Base-by-base conservation (phyloP, 2,888 invertebrate species). In the Cheilosia impressa region DNA sequence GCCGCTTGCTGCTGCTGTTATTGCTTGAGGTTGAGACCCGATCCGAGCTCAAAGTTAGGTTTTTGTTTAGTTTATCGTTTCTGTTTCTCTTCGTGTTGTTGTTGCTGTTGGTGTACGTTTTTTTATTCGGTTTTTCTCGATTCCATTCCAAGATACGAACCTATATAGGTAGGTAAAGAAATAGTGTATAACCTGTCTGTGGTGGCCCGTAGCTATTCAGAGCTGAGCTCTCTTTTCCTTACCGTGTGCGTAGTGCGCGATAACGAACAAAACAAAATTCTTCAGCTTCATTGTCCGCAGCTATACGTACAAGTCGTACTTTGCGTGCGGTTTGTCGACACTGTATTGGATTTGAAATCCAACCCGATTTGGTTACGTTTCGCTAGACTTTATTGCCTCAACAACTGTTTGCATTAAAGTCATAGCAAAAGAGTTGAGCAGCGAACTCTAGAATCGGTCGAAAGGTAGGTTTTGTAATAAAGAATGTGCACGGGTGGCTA, bases 131-230 rank as follows among this genome's bases (percentile, higher is more conserved):
- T 31, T 76, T 71, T 66, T 41, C 66, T 45, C 72, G 72, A 85
- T 76, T 27, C 77, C 66, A 58, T 69, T 79, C 68, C n/a, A 68
- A 72, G 85, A 85, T 84, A 80, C 65, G 69, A 53, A 79, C 52
- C 52, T 71, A 53, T 19, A 53, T 65, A 79, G 71, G 60, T 79
- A 84, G 71, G 75, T 71, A 71, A 43, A 76, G 66, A 62, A 80
- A 71, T 41, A 77, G 52, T 66, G 60, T 85, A 85, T 85, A 85
- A 85, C 85, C 85, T 85, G 85, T 81, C 85, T 81, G 77, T 77
- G 47, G 66, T 81, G 72, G 76, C 81, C 76, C 55, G 76, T 77
- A 85, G 85, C 76, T 85, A 81, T 72, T 72, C 68, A n/a, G 53
- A 85, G 81, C 72, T 68, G 85, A 68, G 85, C 76, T 72, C 81